Evolutionary conservation across 2,888 invertebrate genomes (phyloP).

Genomic region (Spodoptera littoralis): DNA sequence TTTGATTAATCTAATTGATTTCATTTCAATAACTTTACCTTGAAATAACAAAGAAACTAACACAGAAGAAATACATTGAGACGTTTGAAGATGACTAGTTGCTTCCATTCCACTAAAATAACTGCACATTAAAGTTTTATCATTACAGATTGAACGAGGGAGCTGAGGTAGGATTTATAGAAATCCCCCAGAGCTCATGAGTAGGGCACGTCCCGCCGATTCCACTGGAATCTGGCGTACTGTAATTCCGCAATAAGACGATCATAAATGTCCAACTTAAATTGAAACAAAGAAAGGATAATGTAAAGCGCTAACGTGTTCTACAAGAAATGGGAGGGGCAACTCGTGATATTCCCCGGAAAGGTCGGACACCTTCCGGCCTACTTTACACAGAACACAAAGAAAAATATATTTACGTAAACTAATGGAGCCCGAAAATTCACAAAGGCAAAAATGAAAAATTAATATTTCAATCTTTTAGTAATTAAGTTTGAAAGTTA

Average conservation of each 20-base stretch:
- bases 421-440: slow-evolving; percentile 26
- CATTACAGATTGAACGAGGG: slow-evolving; percentile 59
- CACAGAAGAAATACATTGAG: slow-evolving; percentile 23
- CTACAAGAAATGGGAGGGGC: slow-evolving; percentile 22
- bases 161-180: slow-evolving; percentile 50
- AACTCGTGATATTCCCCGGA: slow-evolving; percentile 13
- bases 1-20: background rate
- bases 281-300: slow-evolving; percentile 56
- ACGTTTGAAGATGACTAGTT: slow-evolving; percentile 34
- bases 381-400: slow-evolving; percentile 30
- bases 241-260: slow-evolving; percentile 54
- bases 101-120: slow-evolving; percentile 41
- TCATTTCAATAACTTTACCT: slow-evolving; percentile 31
- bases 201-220: slow-evolving; percentile 56
- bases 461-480: slow-evolving; percentile 17
- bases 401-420: slow-evolving; percentile 30
- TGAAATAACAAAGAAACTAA: slow-evolving; percentile 46
- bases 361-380: slow-evolving; percentile 39
- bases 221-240: slow-evolving; percentile 48
- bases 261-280: slow-evolving; percentile 57
- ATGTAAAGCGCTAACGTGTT: slow-evolving; percentile 43
- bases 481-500: background rate
- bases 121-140: slow-evolving; percentile 61
- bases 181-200: slow-evolving; percentile 54
- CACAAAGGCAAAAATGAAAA: slow-evolving; percentile 20